Evolutionary conservation across 2,888 invertebrate species (phyloP), one percentile per base, ranked within the genome.

Genomic region (Pristionchus mayeri): DNA sequence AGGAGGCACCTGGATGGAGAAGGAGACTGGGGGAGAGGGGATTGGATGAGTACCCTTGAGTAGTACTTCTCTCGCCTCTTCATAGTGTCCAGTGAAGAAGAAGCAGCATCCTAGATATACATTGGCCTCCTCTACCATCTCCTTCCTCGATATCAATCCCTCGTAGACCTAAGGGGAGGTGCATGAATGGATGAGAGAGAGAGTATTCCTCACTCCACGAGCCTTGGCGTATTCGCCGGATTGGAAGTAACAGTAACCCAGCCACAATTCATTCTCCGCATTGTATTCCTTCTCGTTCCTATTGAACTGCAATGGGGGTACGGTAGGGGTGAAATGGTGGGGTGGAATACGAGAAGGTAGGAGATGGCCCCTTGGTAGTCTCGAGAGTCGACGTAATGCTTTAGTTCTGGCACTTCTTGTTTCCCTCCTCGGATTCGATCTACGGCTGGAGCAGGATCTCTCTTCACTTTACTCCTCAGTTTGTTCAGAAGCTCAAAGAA

Each of bases 361-460:
- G 98, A 97, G 30, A 97, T 95, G 0, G 97, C 98, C 13, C 98
- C 99, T 0, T 96, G 96, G 93, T 98, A 99, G 93, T 99, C 99
- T 75, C 98, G 95, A 90, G 95, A 96, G 34, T 95, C 94, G 27
- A 99, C 94, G 93, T 97, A 98, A 91, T 98, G 97, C 92, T 97
- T 97, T 21, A 98, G 94, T 87, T 96, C 96, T 0, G 96, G 94
- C 48, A 93, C 87, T 93, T 93, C 85, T 82, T 88, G 79, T 87
- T 88, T 87, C 87, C 87, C n/a, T 84, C 84, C 27, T 86, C 63
- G 18, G 9, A 27, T 63, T 48, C 48, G 7, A 0, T 52, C 60
- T 11, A 34, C 48, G 4, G n/a, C 37, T 40, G 63, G 63, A 71
- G 71, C 21, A 16, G n/a, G 6, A n/a, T 52, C 75, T 27, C 37